Evolutionary conservation across 2,113 vertebrate genomes (phyloP).

Genomic region (Grus americana): DNA sequence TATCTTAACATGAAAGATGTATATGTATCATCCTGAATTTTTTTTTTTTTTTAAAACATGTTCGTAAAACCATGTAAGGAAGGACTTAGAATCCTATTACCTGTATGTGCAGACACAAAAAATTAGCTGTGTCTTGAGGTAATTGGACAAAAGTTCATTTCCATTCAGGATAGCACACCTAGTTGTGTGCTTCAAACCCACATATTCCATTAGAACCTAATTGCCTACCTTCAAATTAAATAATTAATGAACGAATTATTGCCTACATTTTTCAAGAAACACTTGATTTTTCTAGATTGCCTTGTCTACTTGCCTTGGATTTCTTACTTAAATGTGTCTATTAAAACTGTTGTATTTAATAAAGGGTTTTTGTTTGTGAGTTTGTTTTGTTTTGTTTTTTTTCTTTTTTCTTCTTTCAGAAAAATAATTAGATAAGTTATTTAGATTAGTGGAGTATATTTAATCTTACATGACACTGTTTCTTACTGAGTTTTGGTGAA

Average conservation of each 20-base stretch:
- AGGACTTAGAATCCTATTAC: neutral
- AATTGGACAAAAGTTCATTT: neutral
- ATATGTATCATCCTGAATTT: too few species aligned
- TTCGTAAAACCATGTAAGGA: neutral
- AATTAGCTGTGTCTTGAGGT: neutral
- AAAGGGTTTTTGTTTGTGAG: too few species aligned
- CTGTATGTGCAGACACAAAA: neutral
- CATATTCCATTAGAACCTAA: neutral
- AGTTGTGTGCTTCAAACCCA: neutral
- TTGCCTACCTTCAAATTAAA: neutral
- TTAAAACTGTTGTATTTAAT: neutral
- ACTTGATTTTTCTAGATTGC: neutral
- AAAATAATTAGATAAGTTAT: neutral
- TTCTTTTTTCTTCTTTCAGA: neutral
- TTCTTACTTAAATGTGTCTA: neutral
- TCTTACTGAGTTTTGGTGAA: neutral
- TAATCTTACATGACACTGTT: neutral
- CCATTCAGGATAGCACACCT: neutral
- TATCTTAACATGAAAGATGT: neutral
- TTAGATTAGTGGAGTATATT: neutral
- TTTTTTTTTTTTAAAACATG: neutral
- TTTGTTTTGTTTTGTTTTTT: too few species aligned
- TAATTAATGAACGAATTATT: neutral
- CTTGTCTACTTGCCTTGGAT: neutral
- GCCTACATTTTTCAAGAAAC: neutral